Base-by-base conservation (phyloP, 1,140 invertebrate species). In the Polyergus mexicanus region DNA sequence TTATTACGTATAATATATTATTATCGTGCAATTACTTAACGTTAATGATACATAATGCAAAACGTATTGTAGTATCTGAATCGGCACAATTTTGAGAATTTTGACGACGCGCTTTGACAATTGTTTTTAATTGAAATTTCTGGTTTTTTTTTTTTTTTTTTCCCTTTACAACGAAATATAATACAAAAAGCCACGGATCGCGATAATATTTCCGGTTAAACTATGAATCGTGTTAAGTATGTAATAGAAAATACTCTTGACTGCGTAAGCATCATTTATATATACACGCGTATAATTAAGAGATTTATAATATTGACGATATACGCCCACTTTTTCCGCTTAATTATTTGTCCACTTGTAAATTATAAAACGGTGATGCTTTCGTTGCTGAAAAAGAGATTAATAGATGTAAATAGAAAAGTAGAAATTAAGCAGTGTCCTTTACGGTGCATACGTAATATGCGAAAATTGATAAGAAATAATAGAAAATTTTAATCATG, bases 1-100 rank as follows among this genome's bases (percentile, higher is more conserved):
- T 11, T 63, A 32, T 63, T 76, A 13, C 32, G 19, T 19, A n/a
- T 11, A 47, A 47, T 19, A 51, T 51, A 47, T 6, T 28, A 28
- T 65, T 66, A 51, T 78, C 28, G 19, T n/a, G 22, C 28, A 76
- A 76, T 76, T 76, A 32, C 41, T 41, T 38, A 38, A 16, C 51
- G 8, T 7, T 7, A 3, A 32, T 60, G 58, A 74, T 16, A n/a
- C n/a, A 19, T 58, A 74, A 58, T 74, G 32, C n/a, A n/a, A 58
- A n/a, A 58, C 25, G n/a, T 25, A 38, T 32, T 32, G 41, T 38
- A n/a, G 8, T 38, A 58, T 16, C 3, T 75, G 32, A 75, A 38
- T 5, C 44, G 22, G 22, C n/a, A 51, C 1, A 44, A 32, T 71
- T 54, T 16, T 28, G 47, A 32, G 28, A 71, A 71, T 10, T 19